Base-by-base conservation (phyloP, 1,140 invertebrate species). In the Formica exsecta region DNA sequence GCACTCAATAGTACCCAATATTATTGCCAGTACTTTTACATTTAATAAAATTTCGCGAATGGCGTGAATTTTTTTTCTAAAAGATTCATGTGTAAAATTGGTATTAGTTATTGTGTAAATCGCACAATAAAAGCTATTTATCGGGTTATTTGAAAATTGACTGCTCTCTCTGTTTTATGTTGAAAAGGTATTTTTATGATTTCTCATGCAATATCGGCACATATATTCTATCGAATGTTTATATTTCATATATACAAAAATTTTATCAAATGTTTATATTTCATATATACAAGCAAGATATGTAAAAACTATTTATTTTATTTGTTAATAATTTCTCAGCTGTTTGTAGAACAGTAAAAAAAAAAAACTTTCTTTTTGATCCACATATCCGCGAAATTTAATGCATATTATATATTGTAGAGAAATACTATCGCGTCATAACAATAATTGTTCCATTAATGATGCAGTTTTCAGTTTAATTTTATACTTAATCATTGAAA, bases 51-150 rank as follows among this genome's bases (percentile, higher is more conserved):
- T 74, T 83, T 74, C 13, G 25, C 38, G n/a, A 38, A 61, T 19
- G 44, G 36, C n/a, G 44, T 41, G 13, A 62, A 83, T 64, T 73
- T 44, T 59, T 61, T 2, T 19, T 25, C 13, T 7, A 3, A 19
- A 65, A 22, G 22, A 80, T 80, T 80, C 48, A 59, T 57, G 16
- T 38, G 64, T 65, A 68, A 70, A 81, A 57, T 61, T 44, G 51
- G 11, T 83, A 83, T 70, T 74, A 73, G 41, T 83, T 83, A 73
- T 77, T 54, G 32, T 51, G 48, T 51, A 51, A 41, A 57, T 77
- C 32, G 5, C 1, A n/a, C 25, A 65, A 77, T 77, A 54, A 77
- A 65, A 65, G 16, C 5, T 16, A 51, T 51, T 81, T 59, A 73
- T 73, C 19, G 0, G 9, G 32, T 5, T 54, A 73, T 44, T 9